phyloP scores from a whole-genome alignment of 2,113 vertebrate genomes.

The Aptenodytes forsteri region DNA sequence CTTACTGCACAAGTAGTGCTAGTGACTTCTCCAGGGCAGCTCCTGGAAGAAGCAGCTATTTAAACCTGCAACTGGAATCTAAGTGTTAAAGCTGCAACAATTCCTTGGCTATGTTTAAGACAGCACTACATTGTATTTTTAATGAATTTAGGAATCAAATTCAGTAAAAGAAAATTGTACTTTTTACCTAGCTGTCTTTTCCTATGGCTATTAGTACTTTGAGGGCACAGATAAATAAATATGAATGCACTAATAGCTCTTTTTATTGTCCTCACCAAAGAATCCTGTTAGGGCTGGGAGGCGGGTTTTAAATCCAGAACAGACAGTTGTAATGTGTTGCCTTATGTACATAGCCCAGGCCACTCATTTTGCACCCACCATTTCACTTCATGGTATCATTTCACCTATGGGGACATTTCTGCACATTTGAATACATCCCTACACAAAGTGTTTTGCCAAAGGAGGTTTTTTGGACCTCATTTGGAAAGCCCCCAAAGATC shows the following conservation, averaged over 20 bases:
- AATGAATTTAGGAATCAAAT: background rate
- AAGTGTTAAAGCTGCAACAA: background rate
- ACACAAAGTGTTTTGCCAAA: slow-evolving; percentile 10
- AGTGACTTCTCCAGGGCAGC: background rate
- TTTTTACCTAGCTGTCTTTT: background rate
- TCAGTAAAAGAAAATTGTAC: background rate
- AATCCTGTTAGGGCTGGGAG: background rate
- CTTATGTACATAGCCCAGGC: background rate
- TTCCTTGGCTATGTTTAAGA: background rate
- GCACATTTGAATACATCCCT: slow-evolving; percentile 5
- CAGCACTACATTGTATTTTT: background rate
- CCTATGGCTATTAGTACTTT: background rate
- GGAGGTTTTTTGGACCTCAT: background rate
- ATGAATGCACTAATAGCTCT: background rate
- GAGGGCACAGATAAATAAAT: background rate
- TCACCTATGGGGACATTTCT: slow-evolving; percentile 42
- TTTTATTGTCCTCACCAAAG: slow-evolving; percentile 9
- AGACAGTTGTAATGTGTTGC: background rate
- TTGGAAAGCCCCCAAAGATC: slow-evolving; percentile 6
- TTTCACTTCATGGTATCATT: slow-evolving; percentile 52
- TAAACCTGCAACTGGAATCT: background rate
- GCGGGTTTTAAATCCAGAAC: slow-evolving; percentile 29
- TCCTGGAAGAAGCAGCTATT: background rate
- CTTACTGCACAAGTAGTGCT: background rate
- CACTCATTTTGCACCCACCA: slow-evolving; percentile 44